These are phyloP conservation scores for Oxycera nigricornis DNA, from an alignment of 2,888 invertebrate species.

Conservation along the genomic window DNA sequence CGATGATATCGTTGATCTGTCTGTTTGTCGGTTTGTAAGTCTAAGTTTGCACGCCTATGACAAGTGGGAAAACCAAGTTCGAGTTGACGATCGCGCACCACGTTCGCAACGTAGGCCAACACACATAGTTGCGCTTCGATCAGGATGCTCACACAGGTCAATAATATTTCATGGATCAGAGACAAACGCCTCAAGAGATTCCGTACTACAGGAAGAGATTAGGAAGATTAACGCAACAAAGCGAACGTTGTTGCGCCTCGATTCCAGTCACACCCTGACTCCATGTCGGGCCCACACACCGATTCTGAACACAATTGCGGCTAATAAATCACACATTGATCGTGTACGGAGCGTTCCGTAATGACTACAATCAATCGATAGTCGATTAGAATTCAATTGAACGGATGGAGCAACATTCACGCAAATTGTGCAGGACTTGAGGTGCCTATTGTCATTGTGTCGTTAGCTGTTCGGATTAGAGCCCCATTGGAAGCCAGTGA, in stretches of 20 bases:
- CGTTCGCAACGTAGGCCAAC: neutral
- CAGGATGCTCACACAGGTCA: conserved; percentile 6
- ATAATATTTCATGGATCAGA: conserved; percentile 32
- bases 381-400: conserved; percentile 27
- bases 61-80: conserved; percentile 1
- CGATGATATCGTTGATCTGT: too few relatives aligned
- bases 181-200: conserved; percentile 26
- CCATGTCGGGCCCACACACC: conserved; percentile 37
- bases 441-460: too few relatives aligned
- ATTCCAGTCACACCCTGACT: conserved; percentile 43
- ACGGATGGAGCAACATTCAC: neutral
- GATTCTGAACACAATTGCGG: conserved; percentile 37
- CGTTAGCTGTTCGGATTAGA: too few relatives aligned
- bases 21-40: too few relatives aligned
- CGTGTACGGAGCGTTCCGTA: conserved; percentile 30
- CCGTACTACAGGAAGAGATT: conserved; percentile 39
- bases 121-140: neutral
- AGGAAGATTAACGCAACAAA: conserved; percentile 40
- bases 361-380: conserved; percentile 27
- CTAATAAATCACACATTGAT: conserved; percentile 45
- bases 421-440: neutral
- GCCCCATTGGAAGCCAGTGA: too few relatives aligned
- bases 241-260: neutral
- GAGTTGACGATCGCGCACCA: conserved; percentile 5
- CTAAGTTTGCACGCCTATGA: too few relatives aligned